Conservation (phyloP, 2,113 vertebrate genomes). For the Furnarius figulus region DNA sequence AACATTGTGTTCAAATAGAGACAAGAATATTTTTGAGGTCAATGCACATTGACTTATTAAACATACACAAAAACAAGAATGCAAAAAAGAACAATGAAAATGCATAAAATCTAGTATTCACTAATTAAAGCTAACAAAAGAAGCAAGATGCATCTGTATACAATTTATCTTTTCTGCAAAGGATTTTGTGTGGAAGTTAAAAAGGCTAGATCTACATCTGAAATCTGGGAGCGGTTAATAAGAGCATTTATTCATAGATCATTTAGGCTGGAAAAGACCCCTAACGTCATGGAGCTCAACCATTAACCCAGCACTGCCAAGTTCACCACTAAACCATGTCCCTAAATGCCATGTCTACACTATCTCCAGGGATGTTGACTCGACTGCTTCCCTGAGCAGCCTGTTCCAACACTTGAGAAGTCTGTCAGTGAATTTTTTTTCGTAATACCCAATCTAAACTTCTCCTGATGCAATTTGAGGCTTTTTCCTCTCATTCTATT, state of each 20-base stretch:
- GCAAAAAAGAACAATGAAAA: background rate
- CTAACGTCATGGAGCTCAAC: background rate
- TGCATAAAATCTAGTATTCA: background rate
- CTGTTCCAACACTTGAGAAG: background rate
- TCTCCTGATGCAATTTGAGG: background rate
- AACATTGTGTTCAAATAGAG: background rate
- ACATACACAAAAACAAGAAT: background rate
- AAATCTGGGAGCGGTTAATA: background rate
- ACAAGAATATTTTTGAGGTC: background rate
- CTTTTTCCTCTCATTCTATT: background rate
- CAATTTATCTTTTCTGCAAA: background rate
- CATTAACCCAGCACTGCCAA: accelerated
- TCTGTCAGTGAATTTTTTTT: background rate
- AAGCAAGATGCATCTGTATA: background rate
- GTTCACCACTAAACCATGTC: background rate
- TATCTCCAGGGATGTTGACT: background rate
- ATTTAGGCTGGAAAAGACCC: background rate
- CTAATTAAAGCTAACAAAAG: background rate
- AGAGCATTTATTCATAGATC: background rate
- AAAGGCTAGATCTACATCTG: background rate
- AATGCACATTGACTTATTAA: background rate
- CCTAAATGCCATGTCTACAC: background rate
- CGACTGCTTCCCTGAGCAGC: background rate
- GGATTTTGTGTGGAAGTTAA: background rate
- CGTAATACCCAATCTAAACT: background rate